These are phyloP conservation scores for Moxostoma hubbsi DNA, from an alignment of 2,797 vertebrate species.

Conservation along the genomic window DNA sequence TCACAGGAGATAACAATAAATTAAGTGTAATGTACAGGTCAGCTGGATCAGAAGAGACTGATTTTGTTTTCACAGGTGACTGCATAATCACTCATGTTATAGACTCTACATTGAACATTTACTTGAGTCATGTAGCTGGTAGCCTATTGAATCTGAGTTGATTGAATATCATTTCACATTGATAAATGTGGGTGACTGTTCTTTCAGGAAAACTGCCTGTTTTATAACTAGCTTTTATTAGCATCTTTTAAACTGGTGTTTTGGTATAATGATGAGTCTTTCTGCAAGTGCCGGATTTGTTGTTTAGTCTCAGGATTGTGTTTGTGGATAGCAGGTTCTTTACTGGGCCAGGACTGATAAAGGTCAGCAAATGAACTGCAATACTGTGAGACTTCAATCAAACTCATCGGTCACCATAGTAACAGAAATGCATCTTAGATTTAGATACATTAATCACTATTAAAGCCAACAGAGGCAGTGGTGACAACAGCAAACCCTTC, in stretches of 20 bases:
- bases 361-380: no score
- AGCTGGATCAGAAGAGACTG: neutral
- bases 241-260: neutral
- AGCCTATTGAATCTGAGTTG: neutral
- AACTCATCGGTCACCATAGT: conserved; percentile 42
- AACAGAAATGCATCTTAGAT: conserved; percentile 22
- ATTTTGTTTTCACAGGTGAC: conserved; percentile 14
- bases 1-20: conserved; percentile 20
- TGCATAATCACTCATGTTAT: conserved; percentile 3
- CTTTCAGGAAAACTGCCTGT: neutral
- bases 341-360: no score
- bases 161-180: conserved; percentile 4
- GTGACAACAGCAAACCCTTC: conserved; percentile 26
- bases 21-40: neutral
- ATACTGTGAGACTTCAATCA: no score
- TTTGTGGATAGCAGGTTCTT: no score
- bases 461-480: conserved; percentile 14
- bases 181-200: neutral
- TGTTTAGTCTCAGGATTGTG: neutral
- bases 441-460: conserved; percentile 43
- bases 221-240: neutral
- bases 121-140: neutral
- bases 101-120: neutral
- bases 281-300: neutral
- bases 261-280: neutral